Percentiles rank a stretch among this genome's conserved stretches.
Conservation (phyloP, 2,797 vertebrate species). For the Acanthornis magna region DNA sequence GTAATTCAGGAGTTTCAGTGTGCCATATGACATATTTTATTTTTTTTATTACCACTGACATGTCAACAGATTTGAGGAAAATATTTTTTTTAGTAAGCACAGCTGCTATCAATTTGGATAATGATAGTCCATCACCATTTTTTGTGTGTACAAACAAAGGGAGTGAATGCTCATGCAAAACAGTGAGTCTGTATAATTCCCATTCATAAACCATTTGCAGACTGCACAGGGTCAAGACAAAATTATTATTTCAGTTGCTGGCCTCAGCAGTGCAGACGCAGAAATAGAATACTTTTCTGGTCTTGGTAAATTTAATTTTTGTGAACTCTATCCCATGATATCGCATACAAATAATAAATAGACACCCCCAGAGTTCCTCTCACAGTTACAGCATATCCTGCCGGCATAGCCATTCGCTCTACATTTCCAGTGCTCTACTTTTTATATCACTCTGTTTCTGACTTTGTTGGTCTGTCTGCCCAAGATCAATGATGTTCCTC, state of each 20-base stretch:
- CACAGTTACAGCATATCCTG: background rate
- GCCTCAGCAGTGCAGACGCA: slow-evolving; percentile 25
- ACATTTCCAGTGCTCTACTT: background rate
- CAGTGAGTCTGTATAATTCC: slow-evolving; percentile 49
- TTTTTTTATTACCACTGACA: slow-evolving; percentile 62
- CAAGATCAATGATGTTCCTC: slow-evolving; percentile 27
- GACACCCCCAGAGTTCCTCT: background rate
- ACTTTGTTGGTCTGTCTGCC: background rate
- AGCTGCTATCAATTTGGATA: slow-evolving; percentile 79
- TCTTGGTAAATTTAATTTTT: slow-evolving; percentile 60
- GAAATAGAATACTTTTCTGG: slow-evolving; percentile 28
- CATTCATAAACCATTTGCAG: slow-evolving; percentile 58
- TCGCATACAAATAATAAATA: slow-evolving; percentile 19
- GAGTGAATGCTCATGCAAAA: slow-evolving; percentile 59
- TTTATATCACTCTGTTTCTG: background rate
- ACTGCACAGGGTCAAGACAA: slow-evolving; percentile 44
- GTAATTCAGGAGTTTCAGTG: slow-evolving; percentile 45
- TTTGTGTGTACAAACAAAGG: slow-evolving; percentile 74
- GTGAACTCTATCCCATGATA: slow-evolving; percentile 31
- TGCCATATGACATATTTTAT: slow-evolving; percentile 39
- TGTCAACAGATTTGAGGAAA: slow-evolving; percentile 70
- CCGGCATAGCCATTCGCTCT: background rate
- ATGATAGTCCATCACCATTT: slow-evolving; percentile 75
- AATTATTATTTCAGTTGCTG: slow-evolving; percentile 61
- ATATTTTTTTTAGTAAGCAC: slow-evolving; percentile 72